Evolutionary conservation across 2,113 vertebrate species (phyloP), one percentile per base, ranked within the genome.

Genomic region (Caretta caretta): DNA sequence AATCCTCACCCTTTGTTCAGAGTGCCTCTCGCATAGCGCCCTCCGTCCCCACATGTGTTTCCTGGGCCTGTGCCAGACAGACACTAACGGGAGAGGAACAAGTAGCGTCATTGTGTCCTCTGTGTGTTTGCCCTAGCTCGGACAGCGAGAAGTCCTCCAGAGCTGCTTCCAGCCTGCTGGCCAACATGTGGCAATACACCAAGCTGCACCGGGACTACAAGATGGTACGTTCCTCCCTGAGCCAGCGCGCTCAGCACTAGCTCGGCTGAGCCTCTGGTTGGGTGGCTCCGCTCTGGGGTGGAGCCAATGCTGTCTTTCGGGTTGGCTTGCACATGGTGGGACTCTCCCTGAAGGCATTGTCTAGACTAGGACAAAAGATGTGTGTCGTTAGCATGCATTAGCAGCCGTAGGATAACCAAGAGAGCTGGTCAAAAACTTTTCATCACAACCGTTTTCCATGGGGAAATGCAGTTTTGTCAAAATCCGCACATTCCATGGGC

Each of bases 181-280:
- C 96, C 97, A 99, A 99, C 97, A 99, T 99, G 99, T 99, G 98
- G 98, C 99, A 99, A 83, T 99, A 99, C 98, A 99, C 94, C 97
- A 99, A 99, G 96, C 98, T 99, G 76, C 99, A 99, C 97, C 99
- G 97, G 59, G 97, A 99, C 59, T 99, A 99, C 98, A 98, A 98
- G 95, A 82, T 87, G 96, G 99, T 99, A 97, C 0, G 98, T 97
- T 14, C 49, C 69, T 35, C 1, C 19, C 10, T 2, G 48, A 1
- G 75, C 27, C 0, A 0, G 11, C 1, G 9, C 51, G 50, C 2
- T 13, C 57, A 4, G 38, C 20, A 17, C 1, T 2, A 4, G 48
- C 46, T 29, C 10, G 4, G 29, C 56, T n/a, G 56, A 20, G 20
- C 4, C 4, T 50, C 35, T 38, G 6, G 10, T 8, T 7, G 49